Evolutionary conservation across 2,113 vertebrate species (phyloP).

Genomic region (Ammodytes dubius): DNA sequence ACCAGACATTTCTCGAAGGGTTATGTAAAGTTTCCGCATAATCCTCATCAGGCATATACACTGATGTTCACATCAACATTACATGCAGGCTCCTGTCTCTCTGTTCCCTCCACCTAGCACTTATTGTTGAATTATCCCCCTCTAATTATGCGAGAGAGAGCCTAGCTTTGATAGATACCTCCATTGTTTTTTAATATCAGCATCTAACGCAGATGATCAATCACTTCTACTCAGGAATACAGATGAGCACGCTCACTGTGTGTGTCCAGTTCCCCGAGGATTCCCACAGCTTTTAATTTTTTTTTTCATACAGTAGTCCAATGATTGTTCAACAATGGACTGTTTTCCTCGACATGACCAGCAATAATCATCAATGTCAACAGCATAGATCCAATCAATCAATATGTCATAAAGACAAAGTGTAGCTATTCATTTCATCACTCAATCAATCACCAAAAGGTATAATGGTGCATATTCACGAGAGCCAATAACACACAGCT

Average conservation of each 20-base stretch:
- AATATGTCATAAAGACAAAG: neutral
- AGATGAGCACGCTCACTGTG: constrained; percentile 27
- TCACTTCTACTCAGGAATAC: constrained; percentile 66
- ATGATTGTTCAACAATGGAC: constrained; percentile 19
- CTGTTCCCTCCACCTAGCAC: constrained; percentile 20
- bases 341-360: neutral
- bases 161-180: constrained; percentile 31
- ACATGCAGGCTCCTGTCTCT: constrained; percentile 4
- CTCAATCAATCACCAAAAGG: neutral
- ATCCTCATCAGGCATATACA: constrained; percentile 51
- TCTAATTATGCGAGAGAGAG: constrained; percentile 11
- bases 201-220: constrained; percentile 19
- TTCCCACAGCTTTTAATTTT: neutral
- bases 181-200: constrained; percentile 8
- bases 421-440: neutral
- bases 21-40: constrained; percentile 38
- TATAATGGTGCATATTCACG: constrained; percentile 9
- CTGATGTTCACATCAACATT: neutral
- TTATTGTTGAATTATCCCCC: constrained; percentile 5
- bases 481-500: constrained; percentile 17
- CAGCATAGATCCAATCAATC: neutral
- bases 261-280: constrained; percentile 13
- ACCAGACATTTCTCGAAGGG: constrained; percentile 36
- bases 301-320: constrained; percentile 11
- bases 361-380: constrained; percentile 3